Percentiles rank a stretch among this genome's conserved stretches.
Conservation (phyloP, 2,888 invertebrate species). For the Drosophila sordidapex region DNA sequence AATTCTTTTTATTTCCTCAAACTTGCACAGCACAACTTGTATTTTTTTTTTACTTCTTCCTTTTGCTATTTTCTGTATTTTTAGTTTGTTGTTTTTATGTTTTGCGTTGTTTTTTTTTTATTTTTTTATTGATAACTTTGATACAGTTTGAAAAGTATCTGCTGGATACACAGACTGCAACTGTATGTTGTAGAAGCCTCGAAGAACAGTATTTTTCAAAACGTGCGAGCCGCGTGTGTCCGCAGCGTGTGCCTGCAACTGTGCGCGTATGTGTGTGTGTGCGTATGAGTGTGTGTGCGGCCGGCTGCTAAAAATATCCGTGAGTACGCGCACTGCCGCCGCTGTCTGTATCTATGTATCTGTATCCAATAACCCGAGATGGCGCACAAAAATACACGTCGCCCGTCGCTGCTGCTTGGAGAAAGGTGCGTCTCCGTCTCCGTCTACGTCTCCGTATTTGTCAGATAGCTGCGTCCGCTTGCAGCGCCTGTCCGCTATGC, state of each 20-base stretch:
- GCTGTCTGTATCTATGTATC: conserved; percentile 63
- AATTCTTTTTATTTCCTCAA: conserved; percentile 61
- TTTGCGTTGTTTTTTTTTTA: conserved; percentile 20
- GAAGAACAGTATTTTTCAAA: conserved; percentile 60
- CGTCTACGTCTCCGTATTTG: neutral
- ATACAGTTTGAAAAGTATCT: conserved; percentile 30
- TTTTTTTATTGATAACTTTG: conserved; percentile 13
- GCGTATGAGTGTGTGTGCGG: conserved; percentile 45
- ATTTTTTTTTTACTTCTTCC: conserved; percentile 18
- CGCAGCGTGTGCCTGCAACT: conserved; percentile 44
- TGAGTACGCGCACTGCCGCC: conserved; percentile 62
- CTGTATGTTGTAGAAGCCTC: conserved; percentile 54
- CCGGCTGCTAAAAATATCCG: conserved; percentile 78
- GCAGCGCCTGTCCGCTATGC: conserved; percentile 80
- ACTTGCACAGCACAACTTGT: conserved; percentile 43
- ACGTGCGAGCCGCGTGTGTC: conserved; percentile 79
- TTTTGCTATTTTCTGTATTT: conserved; percentile 5
- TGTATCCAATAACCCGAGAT: conserved; percentile 77
- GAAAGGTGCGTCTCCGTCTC: conserved; percentile 56
- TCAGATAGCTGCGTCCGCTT: conserved; percentile 70
- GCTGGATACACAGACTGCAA: conserved; percentile 44
- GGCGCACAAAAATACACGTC: conserved; percentile 65
- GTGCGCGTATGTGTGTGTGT: conserved; percentile 1
- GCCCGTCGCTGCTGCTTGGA: conserved; percentile 50
- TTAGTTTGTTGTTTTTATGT: conserved; percentile 27